Base-by-base conservation (phyloP, 1,140 invertebrate genomes). In the Cepaea nemoralis region DNA sequence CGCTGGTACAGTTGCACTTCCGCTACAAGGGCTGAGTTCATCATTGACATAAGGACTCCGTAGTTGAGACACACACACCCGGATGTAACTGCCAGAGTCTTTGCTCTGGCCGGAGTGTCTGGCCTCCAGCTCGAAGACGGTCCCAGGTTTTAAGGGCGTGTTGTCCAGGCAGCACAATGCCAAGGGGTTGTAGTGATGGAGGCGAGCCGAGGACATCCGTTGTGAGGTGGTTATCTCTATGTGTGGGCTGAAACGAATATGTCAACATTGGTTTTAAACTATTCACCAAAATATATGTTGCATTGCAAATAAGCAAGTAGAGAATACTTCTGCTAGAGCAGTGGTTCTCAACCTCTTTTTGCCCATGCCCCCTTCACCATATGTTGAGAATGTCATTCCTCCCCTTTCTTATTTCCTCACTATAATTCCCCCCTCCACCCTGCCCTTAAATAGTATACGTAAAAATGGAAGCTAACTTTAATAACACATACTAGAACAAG, bases 51-150 rank as follows among this genome's bases (percentile, higher is more conserved):
- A 63, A 5, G n/a, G 59, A 31, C 22, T 63, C n/a, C 27, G 27
- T 31, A 31, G n/a, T 16, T 63, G 27, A 63, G 59, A 27, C 5
- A 63, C 59, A 31, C 59, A 63, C 3, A 63, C 27, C 59, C 59
- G n/a, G 27, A 63, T 63, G 27, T 63, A 63, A 27, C 59, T 63
- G 6, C 59, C 59, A 63, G 59, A 63, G 59, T 63, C 59, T 31
- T 5, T 63, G n/a, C 27, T 63, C 3, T 31, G n/a, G 6, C 59
- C 59, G 2, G n/a, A 63, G 33, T 63, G 59, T 63, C 27, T 63
- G 59, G 33, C 59, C n/a, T 63, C 27, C 27, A 63, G 33, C 5
- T 19, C 27, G 16, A 31, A 31, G 3, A 63, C 33, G 19, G 59
- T 16, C 6, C 59, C 59, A 31, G 27, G 59, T 16, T 14, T 16